Conservation (phyloP, 1,140 invertebrate genomes). For the Halotydeus destructor region DNA sequence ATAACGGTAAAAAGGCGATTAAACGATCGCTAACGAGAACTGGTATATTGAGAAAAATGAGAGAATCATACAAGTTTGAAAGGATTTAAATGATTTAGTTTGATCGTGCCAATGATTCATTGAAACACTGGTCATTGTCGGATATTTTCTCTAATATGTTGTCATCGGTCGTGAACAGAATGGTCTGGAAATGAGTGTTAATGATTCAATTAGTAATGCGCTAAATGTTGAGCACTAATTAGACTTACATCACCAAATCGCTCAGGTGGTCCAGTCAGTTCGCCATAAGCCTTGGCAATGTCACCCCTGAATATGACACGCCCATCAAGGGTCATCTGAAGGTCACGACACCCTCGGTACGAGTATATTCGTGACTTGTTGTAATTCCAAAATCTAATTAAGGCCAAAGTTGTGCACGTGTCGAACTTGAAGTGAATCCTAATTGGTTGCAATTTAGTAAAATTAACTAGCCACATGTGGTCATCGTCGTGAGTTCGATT, state of each 20-base stretch:
- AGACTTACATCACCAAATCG: slow-evolving; percentile 53
- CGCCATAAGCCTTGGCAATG: slow-evolving; percentile 49
- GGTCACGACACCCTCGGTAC: slow-evolving; percentile 43
- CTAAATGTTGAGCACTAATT: background rate
- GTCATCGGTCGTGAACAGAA: slow-evolving; percentile 54
- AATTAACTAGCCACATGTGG: slow-evolving; percentile 46
- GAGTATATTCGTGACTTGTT: slow-evolving; percentile 66
- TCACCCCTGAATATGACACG: slow-evolving; percentile 50
- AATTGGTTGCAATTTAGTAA: slow-evolving; percentile 32
- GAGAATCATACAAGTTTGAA: too few species aligned
- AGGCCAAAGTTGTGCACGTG: slow-evolving; percentile 34
- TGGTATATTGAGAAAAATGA: too few species aligned
- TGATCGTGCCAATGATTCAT: too few species aligned
- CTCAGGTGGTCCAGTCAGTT: slow-evolving; percentile 40
- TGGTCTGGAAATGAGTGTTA: slow-evolving; percentile 43
- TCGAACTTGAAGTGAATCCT: slow-evolving; percentile 38
- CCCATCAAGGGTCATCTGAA: slow-evolving; percentile 45
- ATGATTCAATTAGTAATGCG: background rate
- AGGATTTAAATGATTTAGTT: too few species aligned
- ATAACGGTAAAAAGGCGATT: too few species aligned
- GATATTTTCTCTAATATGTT: slow-evolving; percentile 47
- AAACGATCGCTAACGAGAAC: too few species aligned
- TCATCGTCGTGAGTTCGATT: slow-evolving; percentile 49
- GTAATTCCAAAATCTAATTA: slow-evolving; percentile 65
- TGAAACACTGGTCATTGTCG: slow-evolving; percentile 42